phyloP scores from a whole-genome alignment of 2,888 invertebrate species.

The Dicyrtoma fusca region DNA sequence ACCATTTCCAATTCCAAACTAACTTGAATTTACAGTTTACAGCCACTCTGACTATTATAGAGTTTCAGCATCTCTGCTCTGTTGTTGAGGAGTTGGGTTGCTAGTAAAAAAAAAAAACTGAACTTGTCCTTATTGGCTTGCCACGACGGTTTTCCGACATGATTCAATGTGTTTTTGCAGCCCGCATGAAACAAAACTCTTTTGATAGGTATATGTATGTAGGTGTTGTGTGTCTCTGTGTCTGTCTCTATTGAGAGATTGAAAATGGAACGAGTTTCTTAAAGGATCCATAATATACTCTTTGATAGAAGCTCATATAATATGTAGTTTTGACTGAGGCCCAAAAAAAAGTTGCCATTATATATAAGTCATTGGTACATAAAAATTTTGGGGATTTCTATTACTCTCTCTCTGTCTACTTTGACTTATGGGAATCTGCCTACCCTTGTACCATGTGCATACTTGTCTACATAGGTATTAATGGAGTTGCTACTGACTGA shows the following conservation, averaged over 20 bases:
- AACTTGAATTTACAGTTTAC: background rate
- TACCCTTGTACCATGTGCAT: background rate
- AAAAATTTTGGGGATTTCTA: background rate
- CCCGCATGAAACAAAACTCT: slow-evolving; percentile 18
- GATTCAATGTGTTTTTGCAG: slow-evolving; percentile 22
- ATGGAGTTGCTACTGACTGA: background rate
- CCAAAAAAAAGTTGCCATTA: slow-evolving; percentile 1
- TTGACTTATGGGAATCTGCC: background rate
- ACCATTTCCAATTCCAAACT: background rate
- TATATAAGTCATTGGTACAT: background rate
- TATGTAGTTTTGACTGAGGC: slow-evolving; percentile 19
- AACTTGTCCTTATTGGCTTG: slow-evolving; percentile 27
- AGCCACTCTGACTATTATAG: background rate
- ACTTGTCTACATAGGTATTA: no score
- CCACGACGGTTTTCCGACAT: slow-evolving; percentile 14
- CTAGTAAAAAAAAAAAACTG: background rate
- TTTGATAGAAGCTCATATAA: slow-evolving; percentile 27
- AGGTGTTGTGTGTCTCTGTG: no score
- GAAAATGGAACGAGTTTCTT: slow-evolving; percentile 16
- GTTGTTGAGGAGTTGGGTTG: background rate
- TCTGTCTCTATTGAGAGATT: no score
- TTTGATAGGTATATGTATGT: background rate
- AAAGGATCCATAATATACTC: background rate
- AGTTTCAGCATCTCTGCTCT: background rate
- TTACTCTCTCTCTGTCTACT: background rate